Evolutionary conservation across 2,888 invertebrate genomes (phyloP), one percentile per base, ranked within the genome.

Genomic region (Anthophora plumipes): DNA sequence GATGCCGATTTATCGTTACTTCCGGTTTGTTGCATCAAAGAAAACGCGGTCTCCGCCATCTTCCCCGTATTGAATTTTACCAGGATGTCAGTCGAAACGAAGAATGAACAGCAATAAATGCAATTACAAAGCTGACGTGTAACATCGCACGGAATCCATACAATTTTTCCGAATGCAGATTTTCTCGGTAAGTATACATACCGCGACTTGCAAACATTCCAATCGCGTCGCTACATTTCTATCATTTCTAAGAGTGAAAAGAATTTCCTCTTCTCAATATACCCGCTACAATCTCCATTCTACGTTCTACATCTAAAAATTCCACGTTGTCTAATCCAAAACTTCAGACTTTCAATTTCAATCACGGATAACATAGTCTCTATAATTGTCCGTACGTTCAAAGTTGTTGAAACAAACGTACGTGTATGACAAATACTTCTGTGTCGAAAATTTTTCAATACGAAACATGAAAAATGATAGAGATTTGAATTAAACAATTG

Each of bases 71-170:
- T 7, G 20, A 31, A 20, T 68, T 55, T 8, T 43, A 31, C 54
- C 31, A 8, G 8, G 12, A n/a, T n/a, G 22, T 57, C 54, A 2
- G n/a, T 57, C 39, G 17, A 14, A 31, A 17, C 14, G 61, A 22
- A 17, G 41, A 57, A 64, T 11, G 43, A 37, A 64, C n/a, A 57
- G 55, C 48, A 43, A 71, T 71, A 57, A 71, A n/a, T 48, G 41
- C 61, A 76, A 76, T 72, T 72, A 50, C 72, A 31, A 72, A 72
- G 50, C n/a, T 22, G 63, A 72, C 63, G 17, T 7, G 55, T 22
- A 57, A 71, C 71, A 55, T 57, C 46, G 22, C 39, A 46, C n/a
- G 7, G 14, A 66, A 73, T 63, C 63, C 41, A 77, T 61, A 22
- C 46, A 8, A 61, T 69, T 54, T 43, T 43, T 12, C 43, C 12